Base-by-base conservation (phyloP, 2,888 invertebrate species). In the Endomychus coccineus region DNA sequence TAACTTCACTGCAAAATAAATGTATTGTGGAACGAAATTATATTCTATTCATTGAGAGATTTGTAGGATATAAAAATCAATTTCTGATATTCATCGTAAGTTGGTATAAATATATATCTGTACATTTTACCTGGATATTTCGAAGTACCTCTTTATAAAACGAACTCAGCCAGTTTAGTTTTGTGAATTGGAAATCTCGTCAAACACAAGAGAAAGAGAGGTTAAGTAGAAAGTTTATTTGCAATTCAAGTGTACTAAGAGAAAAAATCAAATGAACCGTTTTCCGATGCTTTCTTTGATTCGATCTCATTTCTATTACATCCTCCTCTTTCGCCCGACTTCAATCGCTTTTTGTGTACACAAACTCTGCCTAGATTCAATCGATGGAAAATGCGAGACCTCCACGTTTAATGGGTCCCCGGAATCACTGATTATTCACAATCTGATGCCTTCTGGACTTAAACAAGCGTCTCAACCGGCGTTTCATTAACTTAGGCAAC, bases 361-460 rank as follows among this genome's bases (percentile, higher is more conserved):
- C 56, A 56, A 58, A 59, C 50, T 59, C 58, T 57, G 52, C 52
- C 53, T 52, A 55, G 55, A 59, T 54, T 56, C 58, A 54, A 52
- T 55, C 56, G 58, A 45, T 48, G 46, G 50, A 54, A 52, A 57
- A 54, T 50, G 49, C 50, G 48, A 51, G 52, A 46, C 48, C 47
- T 53, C 51, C n/a, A n/a, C 52, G 52, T 55, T 58, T 53, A 56
- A 59, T 56, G 53, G 54, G 52, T 39, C 42, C n/a, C n/a, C 46
- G 47, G 55, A 58, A 56, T 56, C 54, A 54, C 51, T 55, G 55
- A 61, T 59, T 58, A 60, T 59, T 60, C 54, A 58, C 56, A 52
- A 55, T 54, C 56, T 54, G 52, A 52, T 51, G 52, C 50, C 45
- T 49, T 34, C 37, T 11, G 17, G 33, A 28, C 22, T 31, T 39